A percentile compares a stretch with the other conserved stretches of the same genome.
Conservation (phyloP, 1,140 invertebrate species). For the Venturia canescens region DNA sequence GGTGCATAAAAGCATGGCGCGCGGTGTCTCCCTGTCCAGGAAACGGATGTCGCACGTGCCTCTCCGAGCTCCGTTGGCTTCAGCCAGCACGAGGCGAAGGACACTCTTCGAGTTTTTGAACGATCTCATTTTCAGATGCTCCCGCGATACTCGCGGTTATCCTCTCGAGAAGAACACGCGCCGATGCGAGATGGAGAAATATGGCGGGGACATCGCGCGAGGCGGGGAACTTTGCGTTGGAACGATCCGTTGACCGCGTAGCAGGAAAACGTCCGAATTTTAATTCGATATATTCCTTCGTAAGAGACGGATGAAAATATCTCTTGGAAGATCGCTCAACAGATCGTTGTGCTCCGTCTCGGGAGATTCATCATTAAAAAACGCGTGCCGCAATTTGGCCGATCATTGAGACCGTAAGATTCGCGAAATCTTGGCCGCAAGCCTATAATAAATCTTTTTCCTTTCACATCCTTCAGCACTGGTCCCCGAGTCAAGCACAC, state of each 20-base stretch:
- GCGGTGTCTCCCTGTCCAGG: slow-evolving; percentile 18
- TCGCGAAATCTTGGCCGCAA: not conserved
- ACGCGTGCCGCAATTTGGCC: slow-evolving; percentile 12
- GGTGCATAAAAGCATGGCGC: slow-evolving; percentile 18
- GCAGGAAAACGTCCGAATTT: too few species aligned
- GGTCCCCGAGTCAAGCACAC: too few species aligned
- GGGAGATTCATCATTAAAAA: not conserved
- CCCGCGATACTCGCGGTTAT: not conserved
- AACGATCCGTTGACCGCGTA: too few species aligned
- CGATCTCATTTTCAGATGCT: slow-evolving; percentile 25
- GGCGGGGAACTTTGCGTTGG: not conserved
- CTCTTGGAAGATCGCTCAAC: not conserved
- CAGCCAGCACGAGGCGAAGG: not conserved
- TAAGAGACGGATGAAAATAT: not conserved
- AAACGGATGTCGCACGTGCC: slow-evolving; percentile 45
- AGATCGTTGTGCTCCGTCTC: not conserved
- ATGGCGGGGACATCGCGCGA: not conserved
- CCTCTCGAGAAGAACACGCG: slow-evolving; percentile 20
- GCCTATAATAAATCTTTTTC: not conserved
- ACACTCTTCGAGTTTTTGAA: not conserved
- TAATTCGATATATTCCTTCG: not conserved
- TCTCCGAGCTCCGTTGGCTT: not conserved
- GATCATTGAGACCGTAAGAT: not conserved
- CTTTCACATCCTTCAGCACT: not conserved
- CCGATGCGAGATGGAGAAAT: not conserved